phyloP scores from a whole-genome alignment of 1,140 invertebrate genomes.

The Atta cephalotes region DNA sequence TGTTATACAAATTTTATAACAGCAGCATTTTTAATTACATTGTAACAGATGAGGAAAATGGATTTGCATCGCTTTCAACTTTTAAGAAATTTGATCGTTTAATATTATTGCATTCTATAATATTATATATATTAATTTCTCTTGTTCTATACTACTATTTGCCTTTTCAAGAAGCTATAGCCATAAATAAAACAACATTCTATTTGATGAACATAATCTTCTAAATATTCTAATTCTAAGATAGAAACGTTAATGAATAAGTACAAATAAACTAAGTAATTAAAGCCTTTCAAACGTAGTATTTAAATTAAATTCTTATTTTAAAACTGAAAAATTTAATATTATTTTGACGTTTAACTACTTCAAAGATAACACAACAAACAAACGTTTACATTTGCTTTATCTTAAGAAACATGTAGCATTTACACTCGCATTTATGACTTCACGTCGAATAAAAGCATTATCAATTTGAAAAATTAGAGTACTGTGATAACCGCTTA shows the following conservation, averaged over 20 bases:
- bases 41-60: not conserved
- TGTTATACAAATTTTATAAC: not conserved
- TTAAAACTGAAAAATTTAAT: not conserved
- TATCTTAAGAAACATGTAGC: not conserved
- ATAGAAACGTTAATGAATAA: not conserved
- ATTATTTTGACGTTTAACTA: not conserved
- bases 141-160: not conserved
- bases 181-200: not conserved
- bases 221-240: not conserved
- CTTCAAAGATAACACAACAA: not conserved
- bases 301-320: not conserved
- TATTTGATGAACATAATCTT: not conserved
- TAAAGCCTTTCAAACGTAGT: not conserved
- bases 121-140: not conserved
- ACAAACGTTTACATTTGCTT: not conserved
- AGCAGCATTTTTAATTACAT: not conserved
- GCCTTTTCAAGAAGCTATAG: not conserved
- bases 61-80: not conserved
- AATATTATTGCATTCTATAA: not conserved
- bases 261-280: not conserved
- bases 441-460: not conserved
- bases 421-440: not conserved
- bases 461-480: conserved; percentile 14
- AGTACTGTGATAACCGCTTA: conserved; percentile 11
- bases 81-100: not conserved